Evolutionary conservation across 2,113 vertebrate genomes (phyloP).

Genomic region (Pelusios castaneus): DNA sequence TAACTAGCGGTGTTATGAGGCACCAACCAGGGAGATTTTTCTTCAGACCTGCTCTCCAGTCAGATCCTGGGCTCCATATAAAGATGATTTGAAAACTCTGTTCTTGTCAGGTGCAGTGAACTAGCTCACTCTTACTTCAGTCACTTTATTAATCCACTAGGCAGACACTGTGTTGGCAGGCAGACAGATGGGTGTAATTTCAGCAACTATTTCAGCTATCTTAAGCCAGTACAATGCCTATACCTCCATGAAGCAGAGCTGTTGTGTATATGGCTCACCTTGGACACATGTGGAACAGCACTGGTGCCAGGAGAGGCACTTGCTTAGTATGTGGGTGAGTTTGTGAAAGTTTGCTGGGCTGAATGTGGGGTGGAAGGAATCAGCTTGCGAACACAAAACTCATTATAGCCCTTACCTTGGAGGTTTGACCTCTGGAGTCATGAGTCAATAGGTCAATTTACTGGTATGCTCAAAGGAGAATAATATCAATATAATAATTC

Average conservation of each 20-base stretch:
- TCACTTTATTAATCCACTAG: background rate
- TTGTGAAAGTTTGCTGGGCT: background rate
- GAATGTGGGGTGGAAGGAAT: background rate
- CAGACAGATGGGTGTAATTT: background rate
- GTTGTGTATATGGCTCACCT: background rate
- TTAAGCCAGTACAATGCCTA: background rate
- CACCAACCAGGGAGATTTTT: background rate
- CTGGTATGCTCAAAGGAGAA: background rate
- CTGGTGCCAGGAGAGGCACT: background rate
- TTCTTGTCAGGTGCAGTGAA: background rate
- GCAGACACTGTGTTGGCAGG: background rate
- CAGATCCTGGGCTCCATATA: background rate
- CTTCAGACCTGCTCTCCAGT: background rate
- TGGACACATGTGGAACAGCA: background rate
- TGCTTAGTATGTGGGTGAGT: background rate
- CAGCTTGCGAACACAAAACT: accelerated
- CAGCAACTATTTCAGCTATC: background rate
- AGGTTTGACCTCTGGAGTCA: background rate
- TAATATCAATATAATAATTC: conserved; percentile 30
- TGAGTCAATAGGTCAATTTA: background rate
- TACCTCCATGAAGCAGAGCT: background rate
- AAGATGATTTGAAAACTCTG: conserved; percentile 31
- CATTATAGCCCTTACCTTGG: background rate
- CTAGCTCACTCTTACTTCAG: background rate
- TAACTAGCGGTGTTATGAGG: background rate